Percentiles rank a stretch among this genome's conserved stretches.
phyloP scores from a whole-genome alignment of 2,797 vertebrate species.

The Rhinophrynus dorsalis region DNA sequence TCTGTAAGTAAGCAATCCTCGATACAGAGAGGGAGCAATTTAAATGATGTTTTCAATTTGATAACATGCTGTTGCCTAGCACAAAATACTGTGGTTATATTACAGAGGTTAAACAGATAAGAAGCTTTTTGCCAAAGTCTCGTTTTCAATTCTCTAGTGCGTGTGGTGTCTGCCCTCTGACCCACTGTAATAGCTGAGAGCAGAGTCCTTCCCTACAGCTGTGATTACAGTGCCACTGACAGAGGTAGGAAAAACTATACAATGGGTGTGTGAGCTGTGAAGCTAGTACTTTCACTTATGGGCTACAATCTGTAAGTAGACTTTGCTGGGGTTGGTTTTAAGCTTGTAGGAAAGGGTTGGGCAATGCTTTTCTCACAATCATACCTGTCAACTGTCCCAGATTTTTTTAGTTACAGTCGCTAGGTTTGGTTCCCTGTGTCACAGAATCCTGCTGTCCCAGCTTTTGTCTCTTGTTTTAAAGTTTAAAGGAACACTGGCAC shows the following conservation, averaged over 20 bases:
- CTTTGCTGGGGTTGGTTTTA: background rate
- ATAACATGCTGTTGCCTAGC: background rate
- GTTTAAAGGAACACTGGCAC: too few relatives aligned
- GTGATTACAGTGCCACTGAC: constrained; percentile 11
- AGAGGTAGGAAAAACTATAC: background rate
- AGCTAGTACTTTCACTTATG: constrained; percentile 16
- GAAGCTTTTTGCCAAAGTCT: background rate
- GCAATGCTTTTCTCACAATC: too few relatives aligned
- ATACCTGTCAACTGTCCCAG: too few relatives aligned
- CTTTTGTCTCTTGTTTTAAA: too few relatives aligned
- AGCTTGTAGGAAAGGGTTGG: background rate
- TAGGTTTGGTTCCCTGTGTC: too few relatives aligned
- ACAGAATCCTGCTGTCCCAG: too few relatives aligned
- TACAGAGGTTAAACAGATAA: constrained; percentile 6
- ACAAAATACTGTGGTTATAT: background rate
- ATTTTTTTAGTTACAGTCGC: too few relatives aligned
- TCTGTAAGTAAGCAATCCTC: background rate
- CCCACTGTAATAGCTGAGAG: constrained; percentile 21
- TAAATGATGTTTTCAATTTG: background rate
- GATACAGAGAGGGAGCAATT: background rate
- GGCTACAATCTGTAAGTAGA: constrained; percentile 27
- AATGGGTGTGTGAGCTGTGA: constrained; percentile 14
- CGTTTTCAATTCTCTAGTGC: background rate
- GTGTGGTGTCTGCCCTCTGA: constrained; percentile 34
- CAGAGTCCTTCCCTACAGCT: constrained; percentile 37